Conservation (phyloP, 2,888 invertebrate species). For the Diploptera punctata region DNA sequence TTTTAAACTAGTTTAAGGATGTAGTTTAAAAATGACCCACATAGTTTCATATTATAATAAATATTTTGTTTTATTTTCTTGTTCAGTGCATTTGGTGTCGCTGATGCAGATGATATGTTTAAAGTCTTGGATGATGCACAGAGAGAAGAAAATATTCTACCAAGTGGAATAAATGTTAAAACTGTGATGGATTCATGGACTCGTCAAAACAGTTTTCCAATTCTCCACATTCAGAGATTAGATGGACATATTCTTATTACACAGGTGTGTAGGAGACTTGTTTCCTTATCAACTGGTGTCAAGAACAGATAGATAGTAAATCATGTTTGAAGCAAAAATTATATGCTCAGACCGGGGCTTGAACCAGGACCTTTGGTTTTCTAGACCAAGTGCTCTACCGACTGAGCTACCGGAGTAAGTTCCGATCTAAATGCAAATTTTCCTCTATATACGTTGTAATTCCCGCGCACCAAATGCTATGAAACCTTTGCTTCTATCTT, state of each 20-base stretch:
- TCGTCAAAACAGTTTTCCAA: background rate
- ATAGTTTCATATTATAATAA: too few species aligned
- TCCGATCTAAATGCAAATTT: too few species aligned
- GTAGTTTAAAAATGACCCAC: background rate
- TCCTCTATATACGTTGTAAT: too few species aligned
- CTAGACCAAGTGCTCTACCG: too few species aligned
- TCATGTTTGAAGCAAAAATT: too few species aligned
- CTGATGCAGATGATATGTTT: background rate
- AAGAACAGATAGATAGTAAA: too few species aligned
- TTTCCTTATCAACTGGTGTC: too few species aligned
- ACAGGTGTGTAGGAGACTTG: background rate
- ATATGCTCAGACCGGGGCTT: too few species aligned
- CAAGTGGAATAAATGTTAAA: background rate
- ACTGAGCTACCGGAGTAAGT: too few species aligned
- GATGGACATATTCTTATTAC: background rate
- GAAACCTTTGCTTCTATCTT: too few species aligned
- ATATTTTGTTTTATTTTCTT: background rate
- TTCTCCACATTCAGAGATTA: background rate
- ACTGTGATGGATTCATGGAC: slow-evolving; percentile 1
- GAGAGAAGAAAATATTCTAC: background rate
- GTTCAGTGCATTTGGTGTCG: background rate
- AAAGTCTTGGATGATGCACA: background rate
- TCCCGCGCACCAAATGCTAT: too few species aligned
- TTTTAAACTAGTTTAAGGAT: background rate
- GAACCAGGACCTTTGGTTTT: too few species aligned